These are phyloP conservation scores for Pollenia amentaria DNA, from an alignment of 2,888 invertebrate genomes.

Conservation along the genomic window DNA sequence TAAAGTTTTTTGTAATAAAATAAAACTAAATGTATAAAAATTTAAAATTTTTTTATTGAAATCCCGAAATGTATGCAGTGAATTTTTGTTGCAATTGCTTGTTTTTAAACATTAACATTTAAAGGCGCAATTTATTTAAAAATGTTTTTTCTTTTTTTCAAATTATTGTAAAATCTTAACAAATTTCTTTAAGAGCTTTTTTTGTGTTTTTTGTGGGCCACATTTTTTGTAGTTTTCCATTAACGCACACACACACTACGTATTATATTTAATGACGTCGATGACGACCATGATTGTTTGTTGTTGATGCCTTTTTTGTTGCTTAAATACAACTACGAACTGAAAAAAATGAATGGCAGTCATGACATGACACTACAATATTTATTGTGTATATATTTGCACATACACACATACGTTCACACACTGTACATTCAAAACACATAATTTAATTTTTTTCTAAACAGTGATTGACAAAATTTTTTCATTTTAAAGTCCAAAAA, in stretches of 20 bases:
- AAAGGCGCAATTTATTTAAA: too few species aligned
- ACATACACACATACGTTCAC: neutral
- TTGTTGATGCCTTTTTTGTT: slow-evolving; percentile 43
- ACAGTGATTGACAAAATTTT: slow-evolving; percentile 3
- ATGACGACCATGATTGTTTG: slow-evolving; percentile 71
- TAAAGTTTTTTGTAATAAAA: too few species aligned
- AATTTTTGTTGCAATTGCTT: too few species aligned
- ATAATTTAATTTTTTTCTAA: neutral
- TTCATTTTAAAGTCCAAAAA: too few species aligned
- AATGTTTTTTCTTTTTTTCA: too few species aligned
- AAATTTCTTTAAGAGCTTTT: neutral
- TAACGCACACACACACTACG: neutral
- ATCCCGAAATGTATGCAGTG: too few species aligned
- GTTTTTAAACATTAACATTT: too few species aligned
- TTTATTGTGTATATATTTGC: slow-evolving; percentile 41
- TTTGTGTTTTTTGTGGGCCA: slow-evolving; percentile 2
- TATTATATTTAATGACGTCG: slow-evolving; percentile 66
- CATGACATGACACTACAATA: slow-evolving; percentile 66
- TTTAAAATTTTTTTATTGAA: too few species aligned
- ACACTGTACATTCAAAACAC: slow-evolving; percentile 20
- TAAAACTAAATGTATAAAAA: too few species aligned
- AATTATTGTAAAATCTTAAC: neutral
- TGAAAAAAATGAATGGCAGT: slow-evolving; percentile 57
- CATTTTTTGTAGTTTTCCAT: neutral
- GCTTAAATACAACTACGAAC: slow-evolving; percentile 21